phyloP scores from a whole-genome alignment of 2,888 invertebrate genomes.

The Plemyria rubiginata region DNA sequence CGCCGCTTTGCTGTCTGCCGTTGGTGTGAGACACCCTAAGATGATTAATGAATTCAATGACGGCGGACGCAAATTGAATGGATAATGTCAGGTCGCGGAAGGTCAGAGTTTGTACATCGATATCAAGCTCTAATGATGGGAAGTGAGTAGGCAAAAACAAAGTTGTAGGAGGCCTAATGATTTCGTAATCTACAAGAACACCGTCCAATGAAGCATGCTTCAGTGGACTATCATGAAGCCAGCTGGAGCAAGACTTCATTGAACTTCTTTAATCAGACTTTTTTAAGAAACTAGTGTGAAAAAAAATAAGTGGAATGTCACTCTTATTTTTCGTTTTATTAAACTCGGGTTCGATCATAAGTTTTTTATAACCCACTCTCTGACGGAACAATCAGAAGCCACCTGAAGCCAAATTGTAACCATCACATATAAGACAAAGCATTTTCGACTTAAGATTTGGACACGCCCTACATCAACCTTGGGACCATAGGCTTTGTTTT shows the following conservation, averaged over 20 bases:
- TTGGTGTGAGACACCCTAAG: constrained; percentile 46
- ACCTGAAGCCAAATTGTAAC: too few relatives aligned
- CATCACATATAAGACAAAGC: too few relatives aligned
- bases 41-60: constrained; percentile 58
- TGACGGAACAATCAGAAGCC: too few relatives aligned
- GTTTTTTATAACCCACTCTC: too few relatives aligned
- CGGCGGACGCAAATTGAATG: constrained; percentile 53
- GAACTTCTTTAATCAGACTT: too few relatives aligned
- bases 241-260: too few relatives aligned
- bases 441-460: neutral
- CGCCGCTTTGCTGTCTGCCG: constrained; percentile 1
- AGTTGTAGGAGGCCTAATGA: constrained; percentile 33
- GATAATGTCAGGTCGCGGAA: constrained; percentile 54
- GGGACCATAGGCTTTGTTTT: too few relatives aligned
- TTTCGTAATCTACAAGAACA: constrained; percentile 16
- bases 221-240: neutral
- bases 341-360: too few relatives aligned
- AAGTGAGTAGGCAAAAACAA: constrained; percentile 43
- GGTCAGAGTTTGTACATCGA: constrained; percentile 51
- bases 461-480: too few relatives aligned
- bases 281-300: too few relatives aligned
- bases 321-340: too few relatives aligned
- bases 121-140: constrained; percentile 46
- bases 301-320: too few relatives aligned
- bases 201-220: constrained; percentile 2